phyloP scores from a whole-genome alignment of 35 echinoderm and acorn worm genomes.

The Nesometra sesokonis region DNA sequence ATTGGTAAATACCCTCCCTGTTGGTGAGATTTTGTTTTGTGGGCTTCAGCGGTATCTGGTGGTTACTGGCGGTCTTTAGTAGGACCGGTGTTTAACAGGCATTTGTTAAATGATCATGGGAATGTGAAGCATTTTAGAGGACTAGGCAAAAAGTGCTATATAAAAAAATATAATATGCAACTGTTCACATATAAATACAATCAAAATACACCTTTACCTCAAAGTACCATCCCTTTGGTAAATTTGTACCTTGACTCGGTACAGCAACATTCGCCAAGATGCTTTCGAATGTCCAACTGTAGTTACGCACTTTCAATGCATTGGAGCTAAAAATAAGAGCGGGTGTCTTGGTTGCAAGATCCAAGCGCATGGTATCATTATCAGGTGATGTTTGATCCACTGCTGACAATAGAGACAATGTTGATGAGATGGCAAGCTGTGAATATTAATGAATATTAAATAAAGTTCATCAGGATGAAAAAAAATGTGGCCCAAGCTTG shows the following conservation, averaged over 20 bases:
- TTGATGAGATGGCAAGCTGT: conserved; percentile 17
- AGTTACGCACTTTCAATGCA: conserved; percentile 42
- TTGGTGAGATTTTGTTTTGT: too few relatives aligned
- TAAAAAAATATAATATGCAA: too few relatives aligned
- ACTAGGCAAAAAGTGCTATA: too few relatives aligned
- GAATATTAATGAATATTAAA: neutral
- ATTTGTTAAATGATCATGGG: too few relatives aligned
- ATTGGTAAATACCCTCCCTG: too few relatives aligned
- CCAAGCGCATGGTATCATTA: neutral
- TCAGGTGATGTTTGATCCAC: neutral
- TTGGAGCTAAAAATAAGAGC: conserved; percentile 28
- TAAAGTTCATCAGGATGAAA: too few relatives aligned
- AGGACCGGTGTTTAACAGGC: too few relatives aligned
- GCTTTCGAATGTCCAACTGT: conserved; percentile 64
- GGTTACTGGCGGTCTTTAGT: too few relatives aligned
- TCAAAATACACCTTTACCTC: conserved; percentile 33
- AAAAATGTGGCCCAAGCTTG: too few relatives aligned
- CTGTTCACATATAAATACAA: neutral
- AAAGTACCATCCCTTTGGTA: conserved; percentile 41
- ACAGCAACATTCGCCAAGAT: neutral
- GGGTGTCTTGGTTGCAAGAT: conserved; percentile 17
- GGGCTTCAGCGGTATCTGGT: too few relatives aligned
- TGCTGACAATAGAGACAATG: conserved; percentile 22
- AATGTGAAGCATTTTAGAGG: too few relatives aligned
- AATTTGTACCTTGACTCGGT: neutral